Conservation (phyloP, 53 echinoderm and acorn worm genomes). For the Stichopus horrens region DNA sequence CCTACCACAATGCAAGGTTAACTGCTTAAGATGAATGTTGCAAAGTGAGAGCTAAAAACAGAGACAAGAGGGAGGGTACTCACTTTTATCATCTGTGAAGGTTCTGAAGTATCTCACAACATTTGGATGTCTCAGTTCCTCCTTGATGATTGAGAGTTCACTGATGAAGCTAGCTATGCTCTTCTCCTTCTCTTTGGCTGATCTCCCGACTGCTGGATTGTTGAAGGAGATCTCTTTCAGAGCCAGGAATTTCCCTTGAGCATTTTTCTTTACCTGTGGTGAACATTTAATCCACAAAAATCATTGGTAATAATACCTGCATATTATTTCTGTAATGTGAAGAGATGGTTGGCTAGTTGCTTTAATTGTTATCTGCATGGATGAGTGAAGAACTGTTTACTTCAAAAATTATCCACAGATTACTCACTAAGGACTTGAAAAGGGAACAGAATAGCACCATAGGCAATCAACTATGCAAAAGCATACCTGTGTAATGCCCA, state of each 20-base stretch:
- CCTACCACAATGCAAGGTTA: constrained; percentile 53
- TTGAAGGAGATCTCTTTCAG: constrained; percentile 94
- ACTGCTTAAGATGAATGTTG: too few species aligned
- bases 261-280: constrained; percentile 86
- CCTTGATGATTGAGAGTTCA: constrained; percentile 91
- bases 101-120: constrained; percentile 93
- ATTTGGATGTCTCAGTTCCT: constrained; percentile 88
- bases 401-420: too few species aligned
- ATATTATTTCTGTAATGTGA: too few species aligned
- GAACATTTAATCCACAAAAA: too few species aligned
- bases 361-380: too few species aligned
- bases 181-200: constrained; percentile 89
- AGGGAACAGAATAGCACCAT: too few species aligned
- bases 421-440: too few species aligned
- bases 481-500: too few species aligned
- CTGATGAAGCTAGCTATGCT: constrained; percentile 93
- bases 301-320: too few species aligned
- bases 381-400: too few species aligned
- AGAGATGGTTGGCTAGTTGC: too few species aligned
- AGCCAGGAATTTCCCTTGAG: constrained; percentile 82
- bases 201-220: constrained; percentile 89
- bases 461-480: too few species aligned
- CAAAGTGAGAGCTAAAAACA: not conserved
- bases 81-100: constrained; percentile 80
- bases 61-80: not conserved